These are phyloP conservation scores for Sitta carolinensis DNA, from an alignment of 2,797 vertebrate genomes.

Conservation along the genomic window DNA sequence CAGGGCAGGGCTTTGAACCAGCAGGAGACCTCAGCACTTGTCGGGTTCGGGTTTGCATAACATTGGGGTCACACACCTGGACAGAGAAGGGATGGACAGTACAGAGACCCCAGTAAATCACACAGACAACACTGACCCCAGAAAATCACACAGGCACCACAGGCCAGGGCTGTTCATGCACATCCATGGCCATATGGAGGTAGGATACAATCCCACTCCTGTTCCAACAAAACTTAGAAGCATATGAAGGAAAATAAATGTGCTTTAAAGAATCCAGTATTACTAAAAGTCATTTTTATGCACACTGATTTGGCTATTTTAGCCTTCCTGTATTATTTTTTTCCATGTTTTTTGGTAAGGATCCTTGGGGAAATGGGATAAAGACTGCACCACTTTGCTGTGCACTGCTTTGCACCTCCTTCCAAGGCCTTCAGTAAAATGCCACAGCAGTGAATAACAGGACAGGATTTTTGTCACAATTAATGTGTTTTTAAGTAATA, in stretches of 20 bases:
- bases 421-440: not conserved
- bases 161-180: not conserved
- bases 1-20: slow-evolving; percentile 80
- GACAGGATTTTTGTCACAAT: not conserved
- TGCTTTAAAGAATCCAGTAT: not conserved
- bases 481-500: not conserved
- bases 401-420: not conserved
- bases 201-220: not conserved
- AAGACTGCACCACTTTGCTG: not conserved
- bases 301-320: not conserved
- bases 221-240: not conserved
- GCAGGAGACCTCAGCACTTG: slow-evolving; percentile 81
- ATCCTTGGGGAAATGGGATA: fast-evolving
- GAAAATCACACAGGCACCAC: not conserved
- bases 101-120: not conserved
- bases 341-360: not conserved
- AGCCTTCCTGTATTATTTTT: not conserved
- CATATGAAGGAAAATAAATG: not conserved
- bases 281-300: not conserved
- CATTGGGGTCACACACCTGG: slow-evolving; percentile 83
- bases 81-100: not conserved
- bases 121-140: not conserved
- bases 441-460: not conserved
- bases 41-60: slow-evolving; percentile 82
- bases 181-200: fast-evolving